Base-by-base conservation (phyloP, 2,797 vertebrate species). In the Parotocinclus haroldoi region DNA sequence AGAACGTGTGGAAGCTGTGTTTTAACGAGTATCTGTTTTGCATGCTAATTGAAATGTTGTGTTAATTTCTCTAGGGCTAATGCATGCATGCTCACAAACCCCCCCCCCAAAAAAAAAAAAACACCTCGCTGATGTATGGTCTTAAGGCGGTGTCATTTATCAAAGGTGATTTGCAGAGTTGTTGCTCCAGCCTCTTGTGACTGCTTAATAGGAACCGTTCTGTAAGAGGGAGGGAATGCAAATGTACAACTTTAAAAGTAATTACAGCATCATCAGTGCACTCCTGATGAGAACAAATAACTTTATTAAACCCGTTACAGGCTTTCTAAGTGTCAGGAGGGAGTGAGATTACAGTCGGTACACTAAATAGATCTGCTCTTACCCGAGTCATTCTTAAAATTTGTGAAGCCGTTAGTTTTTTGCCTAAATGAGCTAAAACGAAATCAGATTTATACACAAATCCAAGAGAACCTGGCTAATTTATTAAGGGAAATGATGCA, bases 91-190 rank as follows among this genome's bases (percentile, higher is more conserved):
- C n/a, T 63, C 48, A 40, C 42, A 48, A 63, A n/a, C n/a, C n/a
- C n/a, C n/a, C n/a, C n/a, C n/a, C n/a, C n/a, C n/a, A n/a, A n/a
- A n/a, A n/a, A n/a, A n/a, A n/a, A n/a, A 36, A 52, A 51, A 27
- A 27, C 40, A 63, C 5, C 37, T 51, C 4, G 19, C 7, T 52
- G 17, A 19, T 51, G 37, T 49, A 17, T 4, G 10, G 59, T 51
- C 59, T 18, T 39, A 13, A 51, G 48, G 60, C 38, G 11, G 60
- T 7, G 8, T 17, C 16, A 42, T 63, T 63, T 11, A 62, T 42
- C 40, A 42, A 42, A 42, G 40, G 40, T 42, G 40, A 42, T 42
- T 42, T 42, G 40, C 40, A 42, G 8, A 27, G 27, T 27, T 27
- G 27, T 27, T 2, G 27, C 27, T 27, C 27, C 27, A 27, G 27